Percentiles rank a stretch among this genome's conserved stretches.
These are phyloP conservation scores for Luidia sarsii DNA, from an alignment of 53 echinoderm and acorn worm genomes.

Conservation along the genomic window DNA sequence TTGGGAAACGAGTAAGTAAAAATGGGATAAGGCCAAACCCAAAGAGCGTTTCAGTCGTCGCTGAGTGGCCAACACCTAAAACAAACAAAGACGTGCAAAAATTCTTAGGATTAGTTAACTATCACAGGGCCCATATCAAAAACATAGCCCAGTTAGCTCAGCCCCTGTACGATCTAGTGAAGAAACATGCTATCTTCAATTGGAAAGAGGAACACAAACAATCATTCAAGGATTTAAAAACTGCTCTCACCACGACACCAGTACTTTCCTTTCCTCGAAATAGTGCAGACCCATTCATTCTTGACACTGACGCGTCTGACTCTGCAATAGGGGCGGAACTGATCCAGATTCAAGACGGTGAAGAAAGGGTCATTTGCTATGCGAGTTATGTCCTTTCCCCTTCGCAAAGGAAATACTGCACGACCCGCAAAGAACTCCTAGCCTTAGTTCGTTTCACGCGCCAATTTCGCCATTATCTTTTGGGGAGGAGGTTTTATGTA, in stretches of 20 bases:
- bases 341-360: constrained; percentile 2
- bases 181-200: background rate
- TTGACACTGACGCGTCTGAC: constrained; percentile 4
- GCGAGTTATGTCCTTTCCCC: constrained; percentile 2
- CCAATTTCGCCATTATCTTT: background rate
- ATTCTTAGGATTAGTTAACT: background rate
- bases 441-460: constrained; percentile 9
- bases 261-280: constrained; percentile 2
- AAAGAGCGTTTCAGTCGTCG: background rate
- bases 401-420: constrained; percentile 23
- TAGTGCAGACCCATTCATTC: background rate
- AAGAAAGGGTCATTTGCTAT: constrained; percentile 9
- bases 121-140: constrained; percentile 16
- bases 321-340: constrained; percentile 4
- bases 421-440: constrained; percentile 2
- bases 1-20: background rate
- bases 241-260: background rate
- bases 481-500: background rate
- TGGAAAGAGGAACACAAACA: background rate
- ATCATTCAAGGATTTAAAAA: background rate
- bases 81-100: background rate
- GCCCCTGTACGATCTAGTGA: background rate
- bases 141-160: background rate
- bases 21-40: background rate
- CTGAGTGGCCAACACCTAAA: background rate